Evolutionary conservation across 2,113 vertebrate genomes (phyloP).

Genomic region (Furnarius figulus): DNA sequence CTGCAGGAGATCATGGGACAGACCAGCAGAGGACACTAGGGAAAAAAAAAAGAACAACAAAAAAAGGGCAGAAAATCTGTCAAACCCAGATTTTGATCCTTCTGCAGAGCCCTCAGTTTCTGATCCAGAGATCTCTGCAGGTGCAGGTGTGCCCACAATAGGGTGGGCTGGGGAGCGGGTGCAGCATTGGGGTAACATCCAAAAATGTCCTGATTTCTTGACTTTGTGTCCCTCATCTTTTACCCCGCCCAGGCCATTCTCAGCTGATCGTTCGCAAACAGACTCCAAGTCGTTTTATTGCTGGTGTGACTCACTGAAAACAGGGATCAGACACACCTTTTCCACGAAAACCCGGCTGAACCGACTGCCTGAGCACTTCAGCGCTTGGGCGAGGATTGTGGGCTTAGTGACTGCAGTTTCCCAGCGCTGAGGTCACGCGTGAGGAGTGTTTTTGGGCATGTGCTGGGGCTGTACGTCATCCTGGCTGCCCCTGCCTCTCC

Average conservation of each 20-base stretch:
- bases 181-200: background rate
- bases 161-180: too few species aligned
- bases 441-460: rapidly evolving
- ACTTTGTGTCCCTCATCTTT: background rate
- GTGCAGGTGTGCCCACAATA: rapidly evolving
- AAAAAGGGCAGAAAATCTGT: background rate
- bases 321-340: background rate
- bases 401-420: background rate
- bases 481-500: background rate
- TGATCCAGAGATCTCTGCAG: background rate
- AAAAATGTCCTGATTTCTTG: background rate
- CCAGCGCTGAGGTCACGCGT: background rate
- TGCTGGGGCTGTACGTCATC: background rate
- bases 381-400: rapidly evolving
- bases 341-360: background rate
- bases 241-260: background rate
- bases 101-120: background rate
- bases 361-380: background rate
- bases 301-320: background rate
- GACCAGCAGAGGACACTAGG: background rate
- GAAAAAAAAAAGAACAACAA: background rate
- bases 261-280: background rate
- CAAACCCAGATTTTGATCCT: background rate
- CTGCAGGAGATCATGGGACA: background rate
- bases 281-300: background rate